phyloP scores from a whole-genome alignment of 2,113 vertebrate genomes.

The Myotis yumanensis region DNA sequence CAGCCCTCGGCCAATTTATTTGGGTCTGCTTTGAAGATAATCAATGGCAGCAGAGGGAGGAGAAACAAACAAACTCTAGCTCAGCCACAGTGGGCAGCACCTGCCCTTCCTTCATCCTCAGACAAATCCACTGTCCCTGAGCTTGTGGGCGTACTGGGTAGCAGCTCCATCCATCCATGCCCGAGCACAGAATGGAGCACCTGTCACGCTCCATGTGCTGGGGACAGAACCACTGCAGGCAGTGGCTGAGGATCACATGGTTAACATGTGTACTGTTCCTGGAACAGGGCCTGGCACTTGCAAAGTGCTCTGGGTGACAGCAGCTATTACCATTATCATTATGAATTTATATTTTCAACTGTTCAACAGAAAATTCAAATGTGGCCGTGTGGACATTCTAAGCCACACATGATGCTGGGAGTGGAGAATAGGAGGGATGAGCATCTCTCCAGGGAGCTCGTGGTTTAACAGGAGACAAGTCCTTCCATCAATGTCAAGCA shows the following conservation, averaged over 20 bases:
- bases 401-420: neutral
- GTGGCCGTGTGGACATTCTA: neutral
- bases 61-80: neutral
- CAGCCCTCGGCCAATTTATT: neutral
- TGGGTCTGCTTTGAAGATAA: slow-evolving; percentile 18
- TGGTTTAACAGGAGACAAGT: neutral
- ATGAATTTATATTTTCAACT: neutral
- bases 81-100: neutral
- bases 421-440: rapidly evolving
- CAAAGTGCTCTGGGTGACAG: neutral
- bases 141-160: rapidly evolving
- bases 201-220: rapidly evolving
- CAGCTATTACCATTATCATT: neutral
- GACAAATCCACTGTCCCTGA: neutral
- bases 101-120: neutral
- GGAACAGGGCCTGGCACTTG: neutral
- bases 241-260: neutral
- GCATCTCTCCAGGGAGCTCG: neutral
- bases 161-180: neutral
- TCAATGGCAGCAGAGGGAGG: neutral
- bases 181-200: neutral
- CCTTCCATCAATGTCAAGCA: neutral
- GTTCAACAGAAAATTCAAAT: neutral
- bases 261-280: rapidly evolving
- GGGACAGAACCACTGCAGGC: neutral